Base-by-base conservation (phyloP, 2,797 vertebrate species). In the Parauchenoglanis ngamensis region DNA sequence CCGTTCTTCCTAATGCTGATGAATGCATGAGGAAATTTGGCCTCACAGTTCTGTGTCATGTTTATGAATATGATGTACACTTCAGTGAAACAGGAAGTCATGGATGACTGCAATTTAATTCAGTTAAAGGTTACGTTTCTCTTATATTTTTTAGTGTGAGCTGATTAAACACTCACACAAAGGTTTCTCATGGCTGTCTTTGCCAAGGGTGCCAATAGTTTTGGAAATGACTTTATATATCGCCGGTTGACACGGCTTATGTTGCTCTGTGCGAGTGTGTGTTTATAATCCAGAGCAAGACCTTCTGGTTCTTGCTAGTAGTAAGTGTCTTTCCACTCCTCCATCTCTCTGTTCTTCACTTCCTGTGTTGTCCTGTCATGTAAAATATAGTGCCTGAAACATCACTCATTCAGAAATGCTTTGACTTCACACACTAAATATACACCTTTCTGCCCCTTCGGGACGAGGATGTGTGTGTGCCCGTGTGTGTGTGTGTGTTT, bases 371-470 rank as follows among this genome's bases (percentile, higher is more conserved):
- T 85, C 87, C 13, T 4, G 15, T 88, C 87, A 70, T 49, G 35
- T 90, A 88, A 89, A 91, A 85, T n/a, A 79, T n/a, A 21, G 83
- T 86, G 86, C 89, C 87, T 89, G 86, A 85, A 72, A 35, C 84
- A 83, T 75, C 73, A 86, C 68, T 85, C 68, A 63, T 67, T n/a
- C 54, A 21, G 86, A 65, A 57, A 86, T 83, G 87, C 85, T 56
- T 67, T 49, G 61, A 31, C 15, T 40, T 75, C 35, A 0, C 59
- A 84, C 75, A 85, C 73, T 85, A 72, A 81, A 84, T 87, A 81
- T 76, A 85, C 65, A 80, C 56, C 35, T n/a, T 21, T 54, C 67
- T 28, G 13, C 5, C 57, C 52, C 10, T 56, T 80, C 1, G 0
- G 54, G 28, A 59, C 7, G 11, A 44, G 17, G 59, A 59, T 40